phyloP scores from a whole-genome alignment of 2,888 invertebrate species.

The Drosophila mettleri region DNA sequence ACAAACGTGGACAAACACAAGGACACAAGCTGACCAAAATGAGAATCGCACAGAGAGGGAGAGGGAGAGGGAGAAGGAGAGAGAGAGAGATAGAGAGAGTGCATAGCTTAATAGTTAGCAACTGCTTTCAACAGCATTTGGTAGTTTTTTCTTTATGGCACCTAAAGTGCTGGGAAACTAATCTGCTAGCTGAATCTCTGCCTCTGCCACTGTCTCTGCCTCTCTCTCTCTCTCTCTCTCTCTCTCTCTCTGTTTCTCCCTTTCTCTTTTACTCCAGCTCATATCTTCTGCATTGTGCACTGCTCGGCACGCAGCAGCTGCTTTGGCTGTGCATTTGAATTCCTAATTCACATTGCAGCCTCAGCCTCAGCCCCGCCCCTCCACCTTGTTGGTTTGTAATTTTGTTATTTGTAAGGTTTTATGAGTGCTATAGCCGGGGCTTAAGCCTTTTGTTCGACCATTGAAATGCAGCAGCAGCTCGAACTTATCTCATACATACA shows the following conservation, averaged over 20 bases:
- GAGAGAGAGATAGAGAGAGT: neutral
- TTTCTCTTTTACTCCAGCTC: neutral
- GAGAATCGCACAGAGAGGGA: no score
- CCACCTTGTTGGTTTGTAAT: conserved; percentile 16
- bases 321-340: conserved; percentile 34
- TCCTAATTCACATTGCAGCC: conserved; percentile 18
- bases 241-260: neutral
- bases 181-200: conserved; percentile 23
- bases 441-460: conserved; percentile 16
- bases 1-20: conserved; percentile 1
- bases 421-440: conserved; percentile 1
- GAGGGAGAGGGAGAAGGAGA: neutral
- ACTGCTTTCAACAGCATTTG: conserved; percentile 51
- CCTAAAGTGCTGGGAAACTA: conserved; percentile 30
- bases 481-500: conserved; percentile 17
- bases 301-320: conserved; percentile 8
- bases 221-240: neutral
- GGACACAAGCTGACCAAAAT: conserved; percentile 9
- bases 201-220: neutral
- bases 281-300: conserved; percentile 6
- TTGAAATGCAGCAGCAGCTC: conserved; percentile 5
- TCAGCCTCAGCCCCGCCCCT: neutral
- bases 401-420: conserved; percentile 50
- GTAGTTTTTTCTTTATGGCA: conserved; percentile 12
- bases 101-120: conserved; percentile 45